Base-by-base conservation (phyloP, 1,140 invertebrate genomes). In the Psilanteris sp. region DNA sequence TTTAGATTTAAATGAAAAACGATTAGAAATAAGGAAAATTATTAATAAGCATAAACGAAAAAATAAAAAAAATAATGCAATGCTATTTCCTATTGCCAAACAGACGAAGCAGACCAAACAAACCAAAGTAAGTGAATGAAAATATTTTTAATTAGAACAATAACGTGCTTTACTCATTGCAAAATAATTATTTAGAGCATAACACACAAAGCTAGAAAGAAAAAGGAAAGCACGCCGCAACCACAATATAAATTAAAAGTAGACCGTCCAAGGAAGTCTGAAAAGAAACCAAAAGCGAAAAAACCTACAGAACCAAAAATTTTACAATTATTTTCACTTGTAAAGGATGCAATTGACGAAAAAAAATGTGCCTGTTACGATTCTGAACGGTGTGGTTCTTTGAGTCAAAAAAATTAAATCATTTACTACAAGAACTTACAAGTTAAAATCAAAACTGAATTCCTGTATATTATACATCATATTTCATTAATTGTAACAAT, bases 1-100 rank as follows among this genome's bases (percentile, higher is more conserved):
- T n/a, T n/a, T n/a, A n/a, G n/a, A n/a, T n/a, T n/a, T n/a, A n/a
- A n/a, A n/a, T n/a, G n/a, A n/a, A n/a, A n/a, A n/a, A n/a, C n/a
- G n/a, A n/a, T n/a, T n/a, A n/a, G n/a, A n/a, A n/a, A n/a, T n/a
- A n/a, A n/a, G n/a, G n/a, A n/a, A n/a, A n/a, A n/a, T n/a, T n/a
- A n/a, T n/a, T n/a, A n/a, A n/a, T n/a, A n/a, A n/a, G n/a, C n/a
- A n/a, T n/a, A n/a, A n/a, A n/a, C n/a, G n/a, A n/a, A 9, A 80
- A 79, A 61, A 67, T 86, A 3, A 31, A 78, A 4, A 78, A 24
- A 27, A 78, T n/a, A n/a, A n/a, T n/a, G n/a, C n/a, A n/a, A n/a
- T n/a, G n/a, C n/a, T n/a, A n/a, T n/a, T n/a, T n/a, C n/a, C n/a
- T n/a, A n/a, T n/a, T n/a, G n/a, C n/a, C n/a, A n/a, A n/a, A n/a